phyloP scores from a whole-genome alignment of 2,888 invertebrate species.

The Druceiella hillmani region DNA sequence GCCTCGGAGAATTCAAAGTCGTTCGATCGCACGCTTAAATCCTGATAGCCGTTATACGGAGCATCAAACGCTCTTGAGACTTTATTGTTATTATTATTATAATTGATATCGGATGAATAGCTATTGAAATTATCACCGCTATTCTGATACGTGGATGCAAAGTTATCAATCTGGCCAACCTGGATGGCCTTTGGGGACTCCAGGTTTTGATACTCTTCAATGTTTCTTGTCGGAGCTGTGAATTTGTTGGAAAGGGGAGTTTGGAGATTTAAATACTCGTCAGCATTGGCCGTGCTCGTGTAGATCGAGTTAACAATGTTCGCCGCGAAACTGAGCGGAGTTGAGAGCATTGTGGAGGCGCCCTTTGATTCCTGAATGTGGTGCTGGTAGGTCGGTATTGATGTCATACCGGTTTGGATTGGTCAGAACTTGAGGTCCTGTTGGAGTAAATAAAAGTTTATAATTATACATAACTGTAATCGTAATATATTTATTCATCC shows the following conservation, averaged over 20 bases:
- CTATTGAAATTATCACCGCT: no score
- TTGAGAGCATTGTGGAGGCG: constrained; percentile 33
- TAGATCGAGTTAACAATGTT: constrained; percentile 42
- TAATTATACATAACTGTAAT: no score
- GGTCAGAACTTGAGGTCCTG: constrained; percentile 62
- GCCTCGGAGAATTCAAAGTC: constrained; percentile 31
- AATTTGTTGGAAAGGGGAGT: no score
- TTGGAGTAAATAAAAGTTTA: constrained; percentile 1
- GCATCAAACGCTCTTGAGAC: background rate
- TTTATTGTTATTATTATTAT: no score
- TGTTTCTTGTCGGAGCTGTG: constrained; percentile 17
- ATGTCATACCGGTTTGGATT: constrained; percentile 26
- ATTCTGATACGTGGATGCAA: background rate
- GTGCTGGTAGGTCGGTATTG: background rate
- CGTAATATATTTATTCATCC: background rate
- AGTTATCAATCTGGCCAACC: constrained; percentile 27
- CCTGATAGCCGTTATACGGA: constrained; percentile 36
- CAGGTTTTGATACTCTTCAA: constrained; percentile 38
- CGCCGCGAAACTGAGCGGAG: constrained; percentile 40
- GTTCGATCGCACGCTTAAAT: constrained; percentile 35
- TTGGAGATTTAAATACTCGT: no score
- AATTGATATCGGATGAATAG: no score
- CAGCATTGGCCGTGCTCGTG: constrained; percentile 38
- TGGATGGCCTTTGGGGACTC: constrained; percentile 29
- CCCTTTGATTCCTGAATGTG: constrained; percentile 27